Base-by-base conservation (phyloP, 37 sponge, comb jelly and placozoan species). In the Theonella swinhoei region DNA sequence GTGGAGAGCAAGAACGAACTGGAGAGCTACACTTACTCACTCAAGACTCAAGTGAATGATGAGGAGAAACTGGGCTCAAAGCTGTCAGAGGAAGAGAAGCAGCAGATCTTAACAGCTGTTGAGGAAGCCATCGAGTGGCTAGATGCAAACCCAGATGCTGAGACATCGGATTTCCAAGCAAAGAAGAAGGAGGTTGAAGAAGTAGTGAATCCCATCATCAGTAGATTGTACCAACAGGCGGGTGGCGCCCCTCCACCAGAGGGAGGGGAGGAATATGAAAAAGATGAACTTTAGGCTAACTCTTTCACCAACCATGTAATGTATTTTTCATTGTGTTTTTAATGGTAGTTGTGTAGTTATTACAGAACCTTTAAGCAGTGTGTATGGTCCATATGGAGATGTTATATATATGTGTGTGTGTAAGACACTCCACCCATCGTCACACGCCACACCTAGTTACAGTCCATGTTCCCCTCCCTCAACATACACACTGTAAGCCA, bases 151-250 rank as follows among this genome's bases (percentile, higher is more conserved):
- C 89, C 85, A 11, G 92, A 96, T 30, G 97, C 97, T 0, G 91
- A 86, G 0, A 86, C 90, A 14, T 95, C 89, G 38, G 99, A 96
- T 32, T 76, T 84, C 35, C 76, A 96, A 66, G 90, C 67, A 35
- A 91, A 96, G 80, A 98, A 98, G 89, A 96, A 98, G 74, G 95
- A 91, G 38, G 82, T 98, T 76, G 99, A 98, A 59, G 97, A 94
- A 39, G 71, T 96, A 24, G 96, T 92, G 24, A 88, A 92, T 75
- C 99, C 99, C n/a, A 98, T 98, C 68, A 92, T 96, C 41, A 83
- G 84, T 23, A 96, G 92, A 82, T 81, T 98, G 65, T 98, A 98
- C 78, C 85, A 92, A 61, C 93, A 94, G 42, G 62, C 79, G 43
- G 95, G 87, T 26, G 91, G 91, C 58, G 75, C 74, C 32, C 86